A percentile compares a stretch with the other conserved stretches of the same genome.
Conservation (phyloP, 2,888 invertebrate genomes). For the Tanytarsus gracilentus region DNA sequence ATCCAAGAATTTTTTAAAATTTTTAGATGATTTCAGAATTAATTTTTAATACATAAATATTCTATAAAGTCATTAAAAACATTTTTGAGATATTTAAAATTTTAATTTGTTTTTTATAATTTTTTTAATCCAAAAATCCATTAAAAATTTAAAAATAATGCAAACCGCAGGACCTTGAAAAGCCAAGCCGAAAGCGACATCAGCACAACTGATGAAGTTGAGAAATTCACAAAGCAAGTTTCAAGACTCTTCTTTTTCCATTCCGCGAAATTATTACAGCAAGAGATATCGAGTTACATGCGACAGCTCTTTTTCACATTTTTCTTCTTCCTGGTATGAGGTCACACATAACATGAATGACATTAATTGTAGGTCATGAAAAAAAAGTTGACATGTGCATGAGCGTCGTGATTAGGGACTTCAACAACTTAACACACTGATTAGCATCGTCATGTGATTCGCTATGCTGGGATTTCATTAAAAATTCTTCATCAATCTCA, state of each 20-base stretch:
- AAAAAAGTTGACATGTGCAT: slow-evolving; percentile 19
- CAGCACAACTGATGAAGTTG: slow-evolving; percentile 8
- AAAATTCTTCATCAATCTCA: background rate
- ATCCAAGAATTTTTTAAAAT: too few species aligned
- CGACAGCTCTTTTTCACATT: background rate
- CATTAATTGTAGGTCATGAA: slow-evolving; percentile 26
- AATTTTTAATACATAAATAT: too few species aligned
- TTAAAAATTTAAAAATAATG: too few species aligned
- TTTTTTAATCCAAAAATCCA: too few species aligned
- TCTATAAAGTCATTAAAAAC: too few species aligned
- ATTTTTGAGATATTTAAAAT: too few species aligned
- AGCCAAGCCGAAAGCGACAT: background rate
- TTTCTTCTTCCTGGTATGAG: slow-evolving; percentile 1
- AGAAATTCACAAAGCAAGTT: slow-evolving; percentile 13
- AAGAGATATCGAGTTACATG: slow-evolving; percentile 6
- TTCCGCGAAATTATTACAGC: background rate
- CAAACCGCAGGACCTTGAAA: too few species aligned
- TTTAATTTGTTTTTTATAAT: too few species aligned
- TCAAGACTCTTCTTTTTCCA: slow-evolving; percentile 1
- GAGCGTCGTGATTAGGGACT: slow-evolving; percentile 5
- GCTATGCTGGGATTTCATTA: background rate
- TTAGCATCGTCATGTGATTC: background rate
- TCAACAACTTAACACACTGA: background rate
- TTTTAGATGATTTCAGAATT: too few species aligned
- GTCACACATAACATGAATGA: slow-evolving; percentile 7